These are phyloP conservation scores for Lindbergichthys nudifrons DNA, from an alignment of 2,797 vertebrate species.

Conservation along the genomic window DNA sequence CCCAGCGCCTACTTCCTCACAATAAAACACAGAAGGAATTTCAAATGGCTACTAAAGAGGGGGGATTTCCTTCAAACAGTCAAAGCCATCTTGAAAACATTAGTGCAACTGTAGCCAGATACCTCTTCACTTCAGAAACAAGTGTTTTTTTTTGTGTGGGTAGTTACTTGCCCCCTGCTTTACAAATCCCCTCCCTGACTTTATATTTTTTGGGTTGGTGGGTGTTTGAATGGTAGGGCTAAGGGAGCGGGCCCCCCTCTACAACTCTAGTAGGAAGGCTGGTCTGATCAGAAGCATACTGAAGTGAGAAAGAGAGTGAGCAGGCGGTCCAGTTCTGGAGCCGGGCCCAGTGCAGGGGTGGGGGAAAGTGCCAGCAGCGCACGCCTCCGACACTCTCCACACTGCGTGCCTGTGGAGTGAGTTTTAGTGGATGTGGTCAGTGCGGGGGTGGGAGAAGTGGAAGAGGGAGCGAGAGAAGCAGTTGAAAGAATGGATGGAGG, in stretches of 20 bases:
- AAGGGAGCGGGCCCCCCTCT: constrained; percentile 21
- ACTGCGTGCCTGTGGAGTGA: constrained; percentile 84
- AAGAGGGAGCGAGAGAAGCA: constrained; percentile 62
- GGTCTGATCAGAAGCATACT: constrained; percentile 69
- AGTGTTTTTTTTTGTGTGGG: constrained; percentile 61
- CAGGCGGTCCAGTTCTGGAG: constrained; percentile 77
- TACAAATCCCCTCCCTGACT: constrained; percentile 37
- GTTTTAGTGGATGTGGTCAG: constrained; percentile 86
- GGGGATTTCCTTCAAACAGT: constrained; percentile 87
- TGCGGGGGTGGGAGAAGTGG: constrained; percentile 75
- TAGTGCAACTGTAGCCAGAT: constrained; percentile 87
- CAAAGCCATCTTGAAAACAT: constrained; percentile 89
- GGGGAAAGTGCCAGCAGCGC: constrained; percentile 84
- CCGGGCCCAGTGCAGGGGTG: constrained; percentile 76
- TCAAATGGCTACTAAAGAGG: constrained; percentile 85
- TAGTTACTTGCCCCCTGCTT: constrained; percentile 32
- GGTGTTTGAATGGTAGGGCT: constrained; percentile 51
- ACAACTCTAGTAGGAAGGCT: constrained; percentile 50
- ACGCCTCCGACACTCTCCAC: constrained; percentile 85
- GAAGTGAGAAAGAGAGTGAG: constrained; percentile 55
- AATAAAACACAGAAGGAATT: constrained; percentile 85
- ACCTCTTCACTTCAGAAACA: constrained; percentile 81
- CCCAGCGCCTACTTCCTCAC: constrained; percentile 83
- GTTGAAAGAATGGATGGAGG: constrained; percentile 56
- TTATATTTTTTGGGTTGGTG: constrained; percentile 53